These are phyloP conservation scores for Oligia latruncula DNA, from an alignment of 2,888 invertebrate species.

Conservation along the genomic window DNA sequence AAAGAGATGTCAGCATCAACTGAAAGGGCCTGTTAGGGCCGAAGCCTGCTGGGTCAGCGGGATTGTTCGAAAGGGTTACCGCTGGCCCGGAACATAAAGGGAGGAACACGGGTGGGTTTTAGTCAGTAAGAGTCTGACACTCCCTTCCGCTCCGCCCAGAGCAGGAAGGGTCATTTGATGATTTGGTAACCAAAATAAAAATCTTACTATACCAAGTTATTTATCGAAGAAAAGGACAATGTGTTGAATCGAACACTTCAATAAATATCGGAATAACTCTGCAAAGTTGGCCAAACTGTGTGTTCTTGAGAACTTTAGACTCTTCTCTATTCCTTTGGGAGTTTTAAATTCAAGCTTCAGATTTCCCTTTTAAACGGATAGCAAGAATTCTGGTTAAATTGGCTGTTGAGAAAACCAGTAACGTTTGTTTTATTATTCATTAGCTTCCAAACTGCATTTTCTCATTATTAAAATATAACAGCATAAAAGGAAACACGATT, in stretches of 20 bases:
- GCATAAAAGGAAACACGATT: conserved; percentile 30
- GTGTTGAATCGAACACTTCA: conserved; percentile 34
- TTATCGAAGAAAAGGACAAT: conserved; percentile 10
- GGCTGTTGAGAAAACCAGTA: neutral
- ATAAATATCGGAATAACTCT: conserved; percentile 32
- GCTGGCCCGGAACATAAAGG: too few species aligned
- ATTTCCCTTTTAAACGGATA: neutral
- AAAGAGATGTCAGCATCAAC: too few species aligned
- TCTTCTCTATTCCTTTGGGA: neutral
- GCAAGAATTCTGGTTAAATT: neutral
- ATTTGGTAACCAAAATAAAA: too few species aligned
- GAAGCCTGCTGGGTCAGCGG: too few species aligned
- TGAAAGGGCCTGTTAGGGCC: too few species aligned
- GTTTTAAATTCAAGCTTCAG: conserved; percentile 1
- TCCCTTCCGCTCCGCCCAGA: too few species aligned
- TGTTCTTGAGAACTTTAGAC: conserved; percentile 22
- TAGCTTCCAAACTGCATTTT: neutral
- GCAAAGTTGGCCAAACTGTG: conserved; percentile 28
- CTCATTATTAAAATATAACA: conserved; percentile 8
- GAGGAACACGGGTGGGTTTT: too few species aligned
- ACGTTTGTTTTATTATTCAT: neutral
- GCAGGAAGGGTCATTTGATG: too few species aligned
- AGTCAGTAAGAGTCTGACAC: too few species aligned
- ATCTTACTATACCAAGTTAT: conserved; percentile 4
- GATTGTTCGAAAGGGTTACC: too few species aligned